These are phyloP conservation scores for Yponomeuta evonymella DNA, from an alignment of 2,888 invertebrate genomes.

Conservation along the genomic window DNA sequence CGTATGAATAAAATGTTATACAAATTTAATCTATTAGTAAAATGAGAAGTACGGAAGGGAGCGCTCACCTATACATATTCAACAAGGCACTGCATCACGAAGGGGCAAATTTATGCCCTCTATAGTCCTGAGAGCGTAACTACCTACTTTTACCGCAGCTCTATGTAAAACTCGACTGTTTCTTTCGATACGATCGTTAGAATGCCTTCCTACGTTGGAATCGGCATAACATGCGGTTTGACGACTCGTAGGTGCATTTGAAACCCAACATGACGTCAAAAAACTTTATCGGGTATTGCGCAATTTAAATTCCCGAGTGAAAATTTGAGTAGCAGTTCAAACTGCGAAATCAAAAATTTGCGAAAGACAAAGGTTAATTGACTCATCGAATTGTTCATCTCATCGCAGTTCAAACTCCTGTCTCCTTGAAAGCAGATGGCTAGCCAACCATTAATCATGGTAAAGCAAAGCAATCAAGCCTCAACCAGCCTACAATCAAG, in stretches of 20 bases:
- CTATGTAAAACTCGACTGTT: constrained; percentile 72
- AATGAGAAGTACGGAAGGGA: constrained; percentile 76
- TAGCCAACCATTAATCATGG: constrained; percentile 15
- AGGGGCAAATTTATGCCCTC: constrained; percentile 69
- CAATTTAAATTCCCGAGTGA: background rate
- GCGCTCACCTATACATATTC: constrained; percentile 73
- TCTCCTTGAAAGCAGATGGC: constrained; percentile 14
- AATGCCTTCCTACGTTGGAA: constrained; percentile 31
- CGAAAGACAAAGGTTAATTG: background rate
- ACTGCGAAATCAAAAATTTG: background rate
- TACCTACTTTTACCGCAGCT: constrained; percentile 54
- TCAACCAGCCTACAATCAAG: constrained; percentile 9
- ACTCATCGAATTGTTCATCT: background rate
- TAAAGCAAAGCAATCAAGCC: constrained; percentile 15
- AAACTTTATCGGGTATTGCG: background rate
- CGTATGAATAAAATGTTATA: constrained; percentile 73
- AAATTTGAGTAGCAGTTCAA: background rate
- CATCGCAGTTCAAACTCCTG: background rate
- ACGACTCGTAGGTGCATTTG: constrained; percentile 31
- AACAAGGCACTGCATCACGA: constrained; percentile 75
- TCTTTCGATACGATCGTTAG: constrained; percentile 66
- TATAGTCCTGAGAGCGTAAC: constrained; percentile 63
- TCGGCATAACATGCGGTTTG: constrained; percentile 16
- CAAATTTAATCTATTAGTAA: constrained; percentile 77
- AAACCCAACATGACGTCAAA: constrained; percentile 4